Base-by-base conservation (phyloP, 2,888 invertebrate species). In the Hydrotaea diabolus region DNA sequence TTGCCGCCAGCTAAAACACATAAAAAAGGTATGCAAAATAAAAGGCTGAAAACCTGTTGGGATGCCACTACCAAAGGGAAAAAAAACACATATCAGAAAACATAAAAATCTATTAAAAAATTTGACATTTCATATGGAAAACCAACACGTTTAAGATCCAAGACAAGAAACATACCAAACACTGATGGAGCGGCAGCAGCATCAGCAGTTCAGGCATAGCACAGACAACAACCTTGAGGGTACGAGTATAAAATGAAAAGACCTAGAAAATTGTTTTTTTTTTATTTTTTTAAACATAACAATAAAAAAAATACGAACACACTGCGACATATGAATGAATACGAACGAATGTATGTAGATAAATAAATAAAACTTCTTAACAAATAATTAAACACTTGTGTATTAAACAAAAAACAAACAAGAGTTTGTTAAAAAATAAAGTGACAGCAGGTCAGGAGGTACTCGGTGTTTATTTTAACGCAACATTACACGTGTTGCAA, bases 341-440 rank as follows among this genome's bases (percentile, higher is more conserved):
- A 31, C 31, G 7, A 31, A 31, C 31, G 7, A 2, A 31, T 31
- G 31, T 31, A 31, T 31, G 31, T 31, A 31, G 17, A 46, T 7
- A 39, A 39, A 31, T 36, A 64, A 53, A 72, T 53, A 21, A 21
- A 36, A 26, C 73, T 59, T 59, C 57, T 59, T 43, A 74, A 59
- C 73, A 46, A 62, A 59, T n/a, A 59, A 26, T 66, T 66, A 19
- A 81, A 81, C 81, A 66, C 43, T 62, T 64, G 43, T 77, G 21
- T 2, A 4, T 17, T 31, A 26, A 23, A 53, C 11, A 69, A 49
- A 46, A 21, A 15, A 49, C 3, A 46, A 69, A 69, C 11, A 17
- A 66, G 23, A 36, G 2, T 43, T 5, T 19, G 17, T 1, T 5
- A 53, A 2, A 4, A 53, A 8, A 17, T 13, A 53, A 53, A 4